A percentile compares a stretch with the other conserved stretches of the same genome.
phyloP scores from a whole-genome alignment of 1,140 invertebrate genomes.

The Drosophila willistoni region DNA sequence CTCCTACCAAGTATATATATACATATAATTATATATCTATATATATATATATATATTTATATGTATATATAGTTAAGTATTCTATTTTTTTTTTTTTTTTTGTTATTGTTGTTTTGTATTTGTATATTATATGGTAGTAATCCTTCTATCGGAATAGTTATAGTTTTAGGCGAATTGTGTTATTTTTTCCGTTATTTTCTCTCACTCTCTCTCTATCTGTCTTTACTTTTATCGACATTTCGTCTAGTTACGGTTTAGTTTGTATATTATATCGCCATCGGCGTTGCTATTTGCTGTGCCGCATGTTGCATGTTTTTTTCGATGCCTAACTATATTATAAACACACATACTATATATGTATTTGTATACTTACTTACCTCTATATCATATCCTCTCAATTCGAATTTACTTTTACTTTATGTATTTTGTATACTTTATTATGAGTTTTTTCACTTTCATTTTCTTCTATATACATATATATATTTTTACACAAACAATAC shows the following conservation, averaged over 20 bases:
- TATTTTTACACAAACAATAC: not conserved
- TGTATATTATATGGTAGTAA: slow-evolving; percentile 50
- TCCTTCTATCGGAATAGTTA: slow-evolving; percentile 30
- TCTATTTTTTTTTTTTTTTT: slow-evolving; percentile 42
- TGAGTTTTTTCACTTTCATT: slow-evolving; percentile 13
- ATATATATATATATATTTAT: slow-evolving; percentile 40
- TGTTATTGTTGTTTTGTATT: slow-evolving; percentile 57
- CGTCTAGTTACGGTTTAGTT: slow-evolving; percentile 44
- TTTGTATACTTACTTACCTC: slow-evolving; percentile 1
- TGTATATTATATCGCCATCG: slow-evolving; percentile 24
- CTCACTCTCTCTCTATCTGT: not conserved
- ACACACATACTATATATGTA: slow-evolving; percentile 2
- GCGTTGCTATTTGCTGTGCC: slow-evolving; percentile 43
- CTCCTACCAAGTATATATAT: slow-evolving; percentile 68
- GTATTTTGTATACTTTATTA: slow-evolving; percentile 15
- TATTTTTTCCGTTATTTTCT: not conserved
- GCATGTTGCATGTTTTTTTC: slow-evolving; percentile 74
- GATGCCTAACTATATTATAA: slow-evolving; percentile 45
- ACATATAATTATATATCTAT: slow-evolving; percentile 34
- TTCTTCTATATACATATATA: not conserved
- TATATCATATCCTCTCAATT: not conserved
- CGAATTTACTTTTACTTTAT: slow-evolving; percentile 8
- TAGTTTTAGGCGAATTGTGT: slow-evolving; percentile 48
- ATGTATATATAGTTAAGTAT: slow-evolving; percentile 47
- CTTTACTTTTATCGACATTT: slow-evolving; percentile 46